phyloP scores from a whole-genome alignment of 2,113 vertebrate species.

The Piprites chloris region DNA sequence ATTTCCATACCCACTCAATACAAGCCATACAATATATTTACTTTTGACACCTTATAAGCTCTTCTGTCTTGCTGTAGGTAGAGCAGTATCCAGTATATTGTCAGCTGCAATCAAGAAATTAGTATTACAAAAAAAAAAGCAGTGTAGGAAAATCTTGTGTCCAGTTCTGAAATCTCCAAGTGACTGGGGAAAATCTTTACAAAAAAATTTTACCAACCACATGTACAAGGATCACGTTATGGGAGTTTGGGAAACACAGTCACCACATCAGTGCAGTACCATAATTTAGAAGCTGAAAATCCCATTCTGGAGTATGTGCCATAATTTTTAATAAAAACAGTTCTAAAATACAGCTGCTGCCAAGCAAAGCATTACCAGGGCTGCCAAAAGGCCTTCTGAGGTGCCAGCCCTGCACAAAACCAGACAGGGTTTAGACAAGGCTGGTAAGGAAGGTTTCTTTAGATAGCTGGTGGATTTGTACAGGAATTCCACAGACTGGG shows the following conservation, averaged over 20 bases:
- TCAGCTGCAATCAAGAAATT: not conserved
- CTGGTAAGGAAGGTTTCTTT: not conserved
- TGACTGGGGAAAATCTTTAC: not conserved
- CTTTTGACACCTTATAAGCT: not conserved
- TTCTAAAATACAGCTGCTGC: constrained; percentile 21
- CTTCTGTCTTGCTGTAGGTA: not conserved
- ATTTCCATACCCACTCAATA: not conserved
- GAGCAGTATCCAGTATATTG: not conserved
- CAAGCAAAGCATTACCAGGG: constrained; percentile 19
- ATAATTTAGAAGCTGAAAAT: constrained; percentile 9
- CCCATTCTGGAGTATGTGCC: not conserved
- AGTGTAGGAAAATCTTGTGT: not conserved
- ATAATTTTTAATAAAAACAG: constrained; percentile 25
- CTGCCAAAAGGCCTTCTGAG: not conserved
- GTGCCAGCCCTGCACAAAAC: not conserved
- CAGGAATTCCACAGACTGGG: not conserved
- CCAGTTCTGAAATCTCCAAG: not conserved
- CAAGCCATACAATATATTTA: not conserved
- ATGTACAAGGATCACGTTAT: rapidly evolving
- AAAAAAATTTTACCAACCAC: not conserved
- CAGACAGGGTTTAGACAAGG: not conserved
- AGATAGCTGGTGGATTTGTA: not conserved
- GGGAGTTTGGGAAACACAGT: not conserved
- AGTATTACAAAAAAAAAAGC: not conserved
- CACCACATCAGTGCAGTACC: not conserved